phyloP scores from a whole-genome alignment of 1,140 invertebrate genomes.

The Neoseiulus cucumeris region DNA sequence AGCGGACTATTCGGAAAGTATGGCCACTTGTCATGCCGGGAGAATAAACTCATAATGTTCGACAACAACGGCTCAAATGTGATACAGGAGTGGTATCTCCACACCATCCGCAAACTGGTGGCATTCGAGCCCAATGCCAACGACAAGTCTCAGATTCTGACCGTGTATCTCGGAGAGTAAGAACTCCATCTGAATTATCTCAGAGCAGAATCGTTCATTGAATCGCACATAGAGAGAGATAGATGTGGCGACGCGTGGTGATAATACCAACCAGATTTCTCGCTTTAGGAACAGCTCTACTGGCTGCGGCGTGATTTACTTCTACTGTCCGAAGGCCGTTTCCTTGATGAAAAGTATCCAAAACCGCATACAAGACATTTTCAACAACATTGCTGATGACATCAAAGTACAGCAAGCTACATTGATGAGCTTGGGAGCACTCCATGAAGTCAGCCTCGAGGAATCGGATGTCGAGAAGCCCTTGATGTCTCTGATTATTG shows the following conservation, averaged over 20 bases:
- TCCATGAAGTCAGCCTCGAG: background rate
- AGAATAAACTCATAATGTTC: constrained; percentile 15
- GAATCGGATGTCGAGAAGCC: background rate
- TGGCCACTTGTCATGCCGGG: constrained; percentile 15
- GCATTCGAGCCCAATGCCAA: constrained; percentile 13
- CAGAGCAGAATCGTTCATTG: too few relatives aligned
- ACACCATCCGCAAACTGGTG: constrained; percentile 16
- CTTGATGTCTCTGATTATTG: too few relatives aligned
- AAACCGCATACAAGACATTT: constrained; percentile 14
- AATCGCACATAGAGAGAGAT: background rate
- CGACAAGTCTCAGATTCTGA: constrained; percentile 16
- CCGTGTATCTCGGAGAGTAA: constrained; percentile 15
- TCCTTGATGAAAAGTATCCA: constrained; percentile 12
- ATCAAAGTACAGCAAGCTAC: background rate
- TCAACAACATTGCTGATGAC: background rate
- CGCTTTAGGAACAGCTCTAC: constrained; percentile 18
- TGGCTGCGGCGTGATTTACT: constrained; percentile 13
- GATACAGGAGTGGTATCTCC: constrained; percentile 19
- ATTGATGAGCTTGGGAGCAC: background rate
- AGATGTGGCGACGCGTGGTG: background rate
- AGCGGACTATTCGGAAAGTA: constrained; percentile 17
- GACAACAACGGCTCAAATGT: constrained; percentile 17
- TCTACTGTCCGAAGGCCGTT: constrained; percentile 14
- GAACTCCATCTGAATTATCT: background rate
- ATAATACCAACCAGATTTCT: too few relatives aligned